Conservation (phyloP, 53 echinoderm and acorn worm species). For the Echinarachnius parma region DNA sequence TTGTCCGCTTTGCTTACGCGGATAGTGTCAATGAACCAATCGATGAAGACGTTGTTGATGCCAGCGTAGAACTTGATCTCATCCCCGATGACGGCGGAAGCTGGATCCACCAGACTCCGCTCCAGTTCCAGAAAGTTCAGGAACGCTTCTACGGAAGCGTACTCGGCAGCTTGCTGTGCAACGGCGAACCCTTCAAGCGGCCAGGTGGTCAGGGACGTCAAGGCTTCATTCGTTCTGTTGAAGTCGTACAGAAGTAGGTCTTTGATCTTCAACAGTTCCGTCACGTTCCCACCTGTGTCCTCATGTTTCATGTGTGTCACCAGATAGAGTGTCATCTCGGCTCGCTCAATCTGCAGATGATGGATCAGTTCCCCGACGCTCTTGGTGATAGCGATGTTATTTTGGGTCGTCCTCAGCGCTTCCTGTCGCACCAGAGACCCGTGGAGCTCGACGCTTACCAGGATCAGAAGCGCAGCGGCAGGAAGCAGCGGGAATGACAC, state of each 20-base stretch:
- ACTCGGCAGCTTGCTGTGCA: neutral
- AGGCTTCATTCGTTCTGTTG: conserved; percentile 6
- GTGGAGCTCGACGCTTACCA: conserved; percentile 59
- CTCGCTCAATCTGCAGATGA: conserved; percentile 41
- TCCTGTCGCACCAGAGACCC: neutral
- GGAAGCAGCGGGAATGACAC: conserved; percentile 67
- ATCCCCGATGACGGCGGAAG: conserved; percentile 25
- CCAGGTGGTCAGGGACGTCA: conserved; percentile 17
- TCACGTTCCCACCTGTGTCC: neutral
- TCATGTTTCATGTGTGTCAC: conserved; percentile 12
- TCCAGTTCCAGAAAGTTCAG: conserved; percentile 21
- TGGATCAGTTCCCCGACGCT: conserved; percentile 53
- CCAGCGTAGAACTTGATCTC: conserved; percentile 51
- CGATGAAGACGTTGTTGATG: conserved; percentile 57
- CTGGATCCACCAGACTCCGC: neutral
- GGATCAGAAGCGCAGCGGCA: conserved; percentile 59
- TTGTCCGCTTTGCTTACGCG: conserved; percentile 25
- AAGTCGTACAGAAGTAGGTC: too few relatives aligned
- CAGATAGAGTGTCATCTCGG: conserved; percentile 19
- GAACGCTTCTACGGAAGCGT: conserved; percentile 26
- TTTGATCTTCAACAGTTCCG: too few relatives aligned
- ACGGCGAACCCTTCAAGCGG: neutral
- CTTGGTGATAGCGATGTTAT: conserved; percentile 29
- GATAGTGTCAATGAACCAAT: conserved; percentile 51
- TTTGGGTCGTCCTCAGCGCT: neutral